Evolutionary conservation across 2,797 vertebrate genomes (phyloP).

Genomic region (Cossypha heuglini): DNA sequence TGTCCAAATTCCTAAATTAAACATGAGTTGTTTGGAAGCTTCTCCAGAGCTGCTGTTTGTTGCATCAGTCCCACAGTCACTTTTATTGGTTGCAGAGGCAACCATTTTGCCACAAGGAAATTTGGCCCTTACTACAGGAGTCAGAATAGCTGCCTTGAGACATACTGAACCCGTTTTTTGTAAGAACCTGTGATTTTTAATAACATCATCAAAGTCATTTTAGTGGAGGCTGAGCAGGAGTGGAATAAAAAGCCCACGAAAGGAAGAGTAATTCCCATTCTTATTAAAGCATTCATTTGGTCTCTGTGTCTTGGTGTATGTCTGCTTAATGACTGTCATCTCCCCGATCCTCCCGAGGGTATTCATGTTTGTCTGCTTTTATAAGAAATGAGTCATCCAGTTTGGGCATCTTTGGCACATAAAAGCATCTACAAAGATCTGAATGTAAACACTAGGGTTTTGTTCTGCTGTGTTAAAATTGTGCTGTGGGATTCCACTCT

Average conservation of each 20-base stretch:
- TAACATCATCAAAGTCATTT: background rate
- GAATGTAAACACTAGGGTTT: background rate
- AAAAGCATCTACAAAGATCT: background rate
- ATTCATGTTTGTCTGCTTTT: background rate
- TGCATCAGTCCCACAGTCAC: background rate
- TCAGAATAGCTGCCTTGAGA: background rate
- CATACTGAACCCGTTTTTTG: background rate
- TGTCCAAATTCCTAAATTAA: slow-evolving; percentile 49
- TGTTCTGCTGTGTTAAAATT: background rate
- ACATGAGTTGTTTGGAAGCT: slow-evolving; percentile 31
- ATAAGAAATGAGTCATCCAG: background rate
- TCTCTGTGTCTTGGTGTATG: background rate
- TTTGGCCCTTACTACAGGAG: slow-evolving; percentile 20
- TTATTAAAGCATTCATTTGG: background rate
- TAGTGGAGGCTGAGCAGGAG: background rate
- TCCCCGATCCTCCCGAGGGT: background rate
- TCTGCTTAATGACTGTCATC: background rate
- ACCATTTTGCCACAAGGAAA: slow-evolving; percentile 1
- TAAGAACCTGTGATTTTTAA: slow-evolving; percentile 2
- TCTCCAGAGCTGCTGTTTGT: slow-evolving; percentile 17
- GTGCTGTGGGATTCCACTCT: background rate
- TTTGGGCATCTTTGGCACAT: background rate
- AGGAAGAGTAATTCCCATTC: background rate
- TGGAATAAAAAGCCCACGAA: background rate
- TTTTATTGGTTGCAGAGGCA: slow-evolving; percentile 16